Evolutionary conservation across 1,140 invertebrate species (phyloP).

Genomic region (Dendroctonus ponderosae): DNA sequence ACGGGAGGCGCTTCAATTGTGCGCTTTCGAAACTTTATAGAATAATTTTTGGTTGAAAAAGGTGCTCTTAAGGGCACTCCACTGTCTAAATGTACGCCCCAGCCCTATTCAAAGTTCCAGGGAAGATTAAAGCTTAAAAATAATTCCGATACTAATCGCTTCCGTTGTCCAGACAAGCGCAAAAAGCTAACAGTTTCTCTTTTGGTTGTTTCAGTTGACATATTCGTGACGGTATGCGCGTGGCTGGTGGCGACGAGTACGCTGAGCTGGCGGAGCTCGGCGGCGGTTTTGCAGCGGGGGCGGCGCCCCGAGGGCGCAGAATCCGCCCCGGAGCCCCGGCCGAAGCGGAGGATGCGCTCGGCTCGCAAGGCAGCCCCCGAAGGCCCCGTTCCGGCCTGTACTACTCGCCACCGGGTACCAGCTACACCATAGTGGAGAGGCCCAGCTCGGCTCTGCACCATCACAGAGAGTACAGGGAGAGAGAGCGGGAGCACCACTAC

Average conservation of each 20-base stretch:
- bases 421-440: slow-evolving; percentile 80
- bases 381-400: slow-evolving; percentile 61
- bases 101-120: too few relatives aligned
- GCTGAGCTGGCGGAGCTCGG: slow-evolving; percentile 56
- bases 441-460: slow-evolving; percentile 72
- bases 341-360: slow-evolving; percentile 52
- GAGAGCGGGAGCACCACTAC: slow-evolving; percentile 53
- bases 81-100: too few relatives aligned
- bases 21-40: too few relatives aligned
- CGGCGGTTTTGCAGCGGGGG: slow-evolving; percentile 52
- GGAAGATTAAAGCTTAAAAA: too few relatives aligned
- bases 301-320: slow-evolving; percentile 46
- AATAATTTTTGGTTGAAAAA: too few relatives aligned
- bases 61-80: too few relatives aligned
- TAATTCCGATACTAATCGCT: too few relatives aligned
- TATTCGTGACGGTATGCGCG: slow-evolving; percentile 53
- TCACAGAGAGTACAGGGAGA: slow-evolving; percentile 52
- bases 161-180: too few relatives aligned
- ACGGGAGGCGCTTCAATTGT: too few relatives aligned
- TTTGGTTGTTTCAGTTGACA: slow-evolving; percentile 42
- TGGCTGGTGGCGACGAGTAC: slow-evolving; percentile 56
- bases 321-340: slow-evolving; percentile 49
- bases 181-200: neutral
- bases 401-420: slow-evolving; percentile 71
- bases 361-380: slow-evolving; percentile 47